These are phyloP conservation scores for Nomada flava DNA, from an alignment of 2,888 invertebrate species.

Conservation along the genomic window DNA sequence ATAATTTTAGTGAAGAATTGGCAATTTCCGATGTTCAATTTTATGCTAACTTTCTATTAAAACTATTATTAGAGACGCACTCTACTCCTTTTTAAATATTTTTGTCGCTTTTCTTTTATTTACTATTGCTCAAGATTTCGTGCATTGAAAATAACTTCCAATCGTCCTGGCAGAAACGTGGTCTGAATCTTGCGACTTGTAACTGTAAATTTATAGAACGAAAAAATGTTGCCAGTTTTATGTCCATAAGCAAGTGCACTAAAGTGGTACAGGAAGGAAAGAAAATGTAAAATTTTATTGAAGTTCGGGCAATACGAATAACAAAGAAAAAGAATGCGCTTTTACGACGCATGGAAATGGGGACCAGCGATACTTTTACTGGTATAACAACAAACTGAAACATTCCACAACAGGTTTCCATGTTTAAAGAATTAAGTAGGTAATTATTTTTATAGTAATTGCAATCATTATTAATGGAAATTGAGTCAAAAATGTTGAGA, in stretches of 20 bases:
- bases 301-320: not conserved
- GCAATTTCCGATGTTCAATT: too few species aligned
- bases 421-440: not conserved
- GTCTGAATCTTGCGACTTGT: too few species aligned
- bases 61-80: too few species aligned
- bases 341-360: not conserved
- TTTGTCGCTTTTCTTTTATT: not conserved
- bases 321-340: not conserved
- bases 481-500: too few species aligned
- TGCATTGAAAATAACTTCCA: too few species aligned
- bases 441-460: too few species aligned
- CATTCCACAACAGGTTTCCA: not conserved
- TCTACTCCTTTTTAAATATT: not conserved
- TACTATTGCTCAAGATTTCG: too few species aligned
- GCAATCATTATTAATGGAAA: too few species aligned
- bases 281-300: not conserved
- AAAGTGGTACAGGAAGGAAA: not conserved
- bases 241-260: not conserved
- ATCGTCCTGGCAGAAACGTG: too few species aligned
- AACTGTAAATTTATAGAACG: not conserved
- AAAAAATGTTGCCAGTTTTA: not conserved
- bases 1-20: too few species aligned
- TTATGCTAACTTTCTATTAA: too few species aligned
- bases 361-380: not conserved
- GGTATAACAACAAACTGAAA: not conserved